These are phyloP conservation scores for Eucriotettix oculatus DNA, from an alignment of 2,888 invertebrate species.

Conservation along the genomic window DNA sequence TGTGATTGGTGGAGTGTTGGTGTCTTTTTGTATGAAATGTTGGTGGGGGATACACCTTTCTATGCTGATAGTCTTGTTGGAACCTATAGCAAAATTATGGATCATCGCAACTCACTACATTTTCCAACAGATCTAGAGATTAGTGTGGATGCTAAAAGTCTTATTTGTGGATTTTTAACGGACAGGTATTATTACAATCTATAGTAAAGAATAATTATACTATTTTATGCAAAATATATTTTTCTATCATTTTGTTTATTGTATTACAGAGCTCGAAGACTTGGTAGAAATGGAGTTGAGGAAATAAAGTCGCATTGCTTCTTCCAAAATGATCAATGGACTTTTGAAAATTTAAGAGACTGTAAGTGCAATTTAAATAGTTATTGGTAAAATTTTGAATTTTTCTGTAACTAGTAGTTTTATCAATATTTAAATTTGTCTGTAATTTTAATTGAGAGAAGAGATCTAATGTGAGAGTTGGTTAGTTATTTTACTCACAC, in stretches of 20 bases:
- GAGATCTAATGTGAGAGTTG: no score
- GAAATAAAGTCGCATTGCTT: slow-evolving; percentile 92
- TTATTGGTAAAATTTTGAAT: not conserved
- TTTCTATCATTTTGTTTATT: not conserved
- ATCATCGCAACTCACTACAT: slow-evolving; percentile 85
- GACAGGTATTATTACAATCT: slow-evolving; percentile 41
- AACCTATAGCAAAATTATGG: slow-evolving; percentile 98
- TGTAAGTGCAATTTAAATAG: slow-evolving; percentile 32
- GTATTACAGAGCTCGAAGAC: slow-evolving; percentile 43
- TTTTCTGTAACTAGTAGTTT: no score
- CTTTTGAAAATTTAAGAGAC: slow-evolving; percentile 86
- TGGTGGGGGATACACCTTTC: slow-evolving; percentile 96
- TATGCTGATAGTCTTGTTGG: slow-evolving; percentile 92
- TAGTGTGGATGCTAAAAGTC: slow-evolving; percentile 66
- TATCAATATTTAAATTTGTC: no score
- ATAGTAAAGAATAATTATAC: slow-evolving; percentile 1
- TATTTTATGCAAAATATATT: not conserved
- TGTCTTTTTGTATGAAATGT: slow-evolving; percentile 97
- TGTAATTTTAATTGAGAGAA: no score
- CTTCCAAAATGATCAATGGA: slow-evolving; percentile 95
- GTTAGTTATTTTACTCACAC: no score
- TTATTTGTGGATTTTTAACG: slow-evolving; percentile 87
- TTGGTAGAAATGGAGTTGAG: slow-evolving; percentile 82
- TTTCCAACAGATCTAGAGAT: slow-evolving; percentile 94
- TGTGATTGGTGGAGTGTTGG: slow-evolving; percentile 99